These are phyloP conservation scores for Poecilobothrus nobilitatus DNA, from an alignment of 2,888 invertebrate species.

Conservation along the genomic window DNA sequence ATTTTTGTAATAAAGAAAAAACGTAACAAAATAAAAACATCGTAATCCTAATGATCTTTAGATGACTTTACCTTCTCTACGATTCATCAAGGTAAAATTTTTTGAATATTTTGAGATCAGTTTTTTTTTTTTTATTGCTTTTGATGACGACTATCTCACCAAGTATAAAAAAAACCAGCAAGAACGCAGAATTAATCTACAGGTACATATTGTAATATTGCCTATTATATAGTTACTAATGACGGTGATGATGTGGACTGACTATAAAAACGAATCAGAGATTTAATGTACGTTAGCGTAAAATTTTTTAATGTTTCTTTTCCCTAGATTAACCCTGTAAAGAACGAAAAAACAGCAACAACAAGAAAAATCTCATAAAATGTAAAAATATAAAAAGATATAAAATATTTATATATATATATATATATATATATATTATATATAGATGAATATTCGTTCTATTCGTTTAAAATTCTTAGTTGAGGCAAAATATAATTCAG, in stretches of 20 bases:
- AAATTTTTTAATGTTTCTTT: background rate
- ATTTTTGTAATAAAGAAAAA: background rate
- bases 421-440: too few species aligned
- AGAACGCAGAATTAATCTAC: too few species aligned
- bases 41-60: background rate
- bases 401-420: background rate
- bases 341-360: background rate
- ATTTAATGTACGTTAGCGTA: background rate
- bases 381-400: background rate
- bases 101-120: background rate
- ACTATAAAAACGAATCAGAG: background rate
- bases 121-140: too few species aligned
- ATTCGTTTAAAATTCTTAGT: background rate
- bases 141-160: background rate
- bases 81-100: background rate
- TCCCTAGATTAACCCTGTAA: background rate
- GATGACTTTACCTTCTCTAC: background rate
- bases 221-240: background rate
- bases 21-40: background rate
- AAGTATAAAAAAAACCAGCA: too few species aligned
- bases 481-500: background rate
- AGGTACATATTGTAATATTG: background rate
- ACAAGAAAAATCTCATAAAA: background rate
- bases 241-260: background rate
- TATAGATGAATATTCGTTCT: background rate